Evolutionary conservation across 2,888 invertebrate species (phyloP).

Genomic region (Marasmarcha lunaedactyla): DNA sequence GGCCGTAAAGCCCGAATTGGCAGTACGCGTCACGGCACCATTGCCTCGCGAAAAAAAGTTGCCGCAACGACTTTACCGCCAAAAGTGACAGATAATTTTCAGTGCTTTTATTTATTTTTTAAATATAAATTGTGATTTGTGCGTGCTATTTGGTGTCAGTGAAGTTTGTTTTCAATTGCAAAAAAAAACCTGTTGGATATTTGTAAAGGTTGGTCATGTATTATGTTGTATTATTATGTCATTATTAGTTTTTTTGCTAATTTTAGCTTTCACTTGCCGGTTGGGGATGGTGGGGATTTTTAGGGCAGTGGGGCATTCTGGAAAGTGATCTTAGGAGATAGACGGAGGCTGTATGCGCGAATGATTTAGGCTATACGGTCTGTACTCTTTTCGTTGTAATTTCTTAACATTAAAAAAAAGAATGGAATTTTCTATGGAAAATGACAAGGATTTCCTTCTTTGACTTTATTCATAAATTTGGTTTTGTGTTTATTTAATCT

Average conservation of each 20-base stretch:
- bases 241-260: slow-evolving; percentile 29
- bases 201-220: slow-evolving; percentile 24
- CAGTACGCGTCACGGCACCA: slow-evolving; percentile 18
- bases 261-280: slow-evolving; percentile 36
- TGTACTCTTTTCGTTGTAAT: neutral
- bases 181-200: neutral
- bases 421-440: no score
- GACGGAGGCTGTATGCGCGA: slow-evolving; percentile 23
- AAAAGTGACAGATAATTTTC: slow-evolving; percentile 2
- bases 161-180: slow-evolving; percentile 12
- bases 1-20: slow-evolving; percentile 25
- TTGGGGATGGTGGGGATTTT: slow-evolving; percentile 21
- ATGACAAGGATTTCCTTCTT: no score
- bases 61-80: neutral
- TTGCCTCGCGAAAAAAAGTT: slow-evolving; percentile 13
- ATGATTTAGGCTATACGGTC: slow-evolving; percentile 1
- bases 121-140: neutral
- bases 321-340: slow-evolving; percentile 29
- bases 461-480: no score
- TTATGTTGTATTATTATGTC: slow-evolving; percentile 28
- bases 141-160: slow-evolving; percentile 4
- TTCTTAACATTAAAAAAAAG: no score
- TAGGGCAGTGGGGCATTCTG: slow-evolving; percentile 34
- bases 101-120: neutral
- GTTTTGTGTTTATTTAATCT: no score